Evolutionary conservation across 2,113 vertebrate genomes (phyloP).

Genomic region (Electrona antarctica): DNA sequence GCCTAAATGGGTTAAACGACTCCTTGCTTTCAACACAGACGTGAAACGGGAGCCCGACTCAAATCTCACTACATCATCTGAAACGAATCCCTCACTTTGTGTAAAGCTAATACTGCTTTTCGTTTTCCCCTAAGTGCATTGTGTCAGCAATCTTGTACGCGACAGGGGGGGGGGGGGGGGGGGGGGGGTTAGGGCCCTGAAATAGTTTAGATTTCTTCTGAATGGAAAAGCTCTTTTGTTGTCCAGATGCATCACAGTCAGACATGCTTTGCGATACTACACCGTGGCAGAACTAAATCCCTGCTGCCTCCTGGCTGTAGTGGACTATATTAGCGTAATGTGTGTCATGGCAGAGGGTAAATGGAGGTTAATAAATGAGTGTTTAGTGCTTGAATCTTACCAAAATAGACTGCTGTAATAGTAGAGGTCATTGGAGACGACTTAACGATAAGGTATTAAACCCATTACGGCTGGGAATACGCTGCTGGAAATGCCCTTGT

Average conservation of each 20-base stretch:
- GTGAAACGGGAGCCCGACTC: not conserved
- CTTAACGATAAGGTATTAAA: constrained; percentile 20
- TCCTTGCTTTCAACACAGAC: constrained; percentile 2
- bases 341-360: constrained; percentile 6
- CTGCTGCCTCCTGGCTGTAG: constrained; percentile 6
- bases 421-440: constrained; percentile 33
- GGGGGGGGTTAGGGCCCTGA: constrained; percentile 8
- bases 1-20: not conserved
- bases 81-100: constrained; percentile 12
- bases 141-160: constrained; percentile 7
- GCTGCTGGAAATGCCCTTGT: constrained; percentile 7
- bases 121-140: not conserved
- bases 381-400: constrained; percentile 26
- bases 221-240: constrained; percentile 14
- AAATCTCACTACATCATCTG: constrained; percentile 12
- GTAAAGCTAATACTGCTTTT: not conserved
- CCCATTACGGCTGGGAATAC: constrained; percentile 22
- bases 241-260: not conserved
- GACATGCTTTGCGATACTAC: constrained; percentile 11
- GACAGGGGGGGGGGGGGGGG: not conserved
- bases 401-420: constrained; percentile 11
- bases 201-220: constrained; percentile 15
- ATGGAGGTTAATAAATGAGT: constrained; percentile 2
- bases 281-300: constrained; percentile 14
- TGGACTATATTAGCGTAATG: not conserved